These are phyloP conservation scores for Rhynchopsitta pachyrhyncha DNA, from an alignment of 2,113 vertebrate genomes.

Conservation along the genomic window DNA sequence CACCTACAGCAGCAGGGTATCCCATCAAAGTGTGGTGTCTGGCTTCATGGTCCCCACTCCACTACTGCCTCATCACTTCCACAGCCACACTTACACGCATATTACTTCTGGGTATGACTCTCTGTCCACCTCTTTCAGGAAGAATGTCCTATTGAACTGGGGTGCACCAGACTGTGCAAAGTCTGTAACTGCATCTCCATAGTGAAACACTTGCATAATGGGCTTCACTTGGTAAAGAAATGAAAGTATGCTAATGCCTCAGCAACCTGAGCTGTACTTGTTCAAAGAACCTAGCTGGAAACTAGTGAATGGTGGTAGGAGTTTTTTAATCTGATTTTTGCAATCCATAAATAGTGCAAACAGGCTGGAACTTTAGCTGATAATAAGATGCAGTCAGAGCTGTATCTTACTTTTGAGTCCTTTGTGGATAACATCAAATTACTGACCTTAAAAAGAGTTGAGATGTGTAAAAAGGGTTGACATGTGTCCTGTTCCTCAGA, in stretches of 20 bases:
- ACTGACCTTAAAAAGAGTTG: neutral
- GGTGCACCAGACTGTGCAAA: neutral
- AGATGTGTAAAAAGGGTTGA: neutral
- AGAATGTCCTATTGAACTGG: neutral
- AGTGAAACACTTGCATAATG: neutral
- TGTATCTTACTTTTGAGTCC: neutral
- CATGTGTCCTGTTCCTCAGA: neutral
- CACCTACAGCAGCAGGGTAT: neutral
- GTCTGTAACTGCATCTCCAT: neutral
- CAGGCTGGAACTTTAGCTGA: neutral
- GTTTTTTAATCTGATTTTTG: neutral
- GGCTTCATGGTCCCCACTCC: neutral
- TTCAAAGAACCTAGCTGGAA: neutral
- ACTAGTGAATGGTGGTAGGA: neutral
- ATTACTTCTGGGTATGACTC: neutral
- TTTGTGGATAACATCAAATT: neutral
- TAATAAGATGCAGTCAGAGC: neutral
- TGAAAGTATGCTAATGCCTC: neutral
- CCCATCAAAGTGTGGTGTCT: fast-evolving
- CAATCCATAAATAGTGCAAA: neutral
- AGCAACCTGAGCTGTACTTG: neutral
- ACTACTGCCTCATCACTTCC: neutral
- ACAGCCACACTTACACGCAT: neutral
- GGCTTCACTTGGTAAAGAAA: neutral
- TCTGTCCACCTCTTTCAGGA: neutral